phyloP scores from a whole-genome alignment of 2,113 vertebrate genomes.

The Himantopus leucocephalus region DNA sequence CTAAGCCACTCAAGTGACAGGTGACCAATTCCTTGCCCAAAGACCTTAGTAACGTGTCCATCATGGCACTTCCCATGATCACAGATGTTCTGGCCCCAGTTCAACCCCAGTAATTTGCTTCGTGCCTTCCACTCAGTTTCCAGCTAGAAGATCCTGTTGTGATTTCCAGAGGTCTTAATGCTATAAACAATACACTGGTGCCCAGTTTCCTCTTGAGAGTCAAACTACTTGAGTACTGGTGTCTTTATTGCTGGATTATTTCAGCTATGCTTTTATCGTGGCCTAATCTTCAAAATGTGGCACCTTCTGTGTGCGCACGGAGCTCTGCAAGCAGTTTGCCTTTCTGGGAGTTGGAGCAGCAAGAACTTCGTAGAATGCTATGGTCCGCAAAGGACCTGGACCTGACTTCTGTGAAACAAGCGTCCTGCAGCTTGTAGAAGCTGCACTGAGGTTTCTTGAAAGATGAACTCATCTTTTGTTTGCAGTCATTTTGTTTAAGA shows the following conservation, averaged over 20 bases:
- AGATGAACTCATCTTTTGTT: too few species aligned
- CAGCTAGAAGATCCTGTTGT: neutral
- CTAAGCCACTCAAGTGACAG: neutral
- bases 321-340: too few species aligned
- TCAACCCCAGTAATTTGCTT: neutral
- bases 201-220: neutral
- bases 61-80: rapidly evolving
- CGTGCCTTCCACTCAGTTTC: neutral
- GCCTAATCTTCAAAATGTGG: too few species aligned
- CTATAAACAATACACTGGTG: neutral
- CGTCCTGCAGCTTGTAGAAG: too few species aligned
- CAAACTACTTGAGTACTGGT: neutral
- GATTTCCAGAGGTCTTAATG: neutral
- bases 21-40: neutral
- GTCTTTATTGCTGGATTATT: neutral
- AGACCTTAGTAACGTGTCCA: neutral
- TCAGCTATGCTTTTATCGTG: neutral
- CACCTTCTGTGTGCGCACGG: too few species aligned
- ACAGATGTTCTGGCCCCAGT: neutral
- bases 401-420: too few species aligned
- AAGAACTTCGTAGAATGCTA: too few species aligned
- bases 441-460: too few species aligned
- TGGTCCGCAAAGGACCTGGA: too few species aligned
- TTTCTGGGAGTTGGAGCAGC: too few species aligned
- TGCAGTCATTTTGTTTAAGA: too few species aligned